phyloP scores from a whole-genome alignment of 2,797 vertebrate species.

The Pempheris klunzingeri region DNA sequence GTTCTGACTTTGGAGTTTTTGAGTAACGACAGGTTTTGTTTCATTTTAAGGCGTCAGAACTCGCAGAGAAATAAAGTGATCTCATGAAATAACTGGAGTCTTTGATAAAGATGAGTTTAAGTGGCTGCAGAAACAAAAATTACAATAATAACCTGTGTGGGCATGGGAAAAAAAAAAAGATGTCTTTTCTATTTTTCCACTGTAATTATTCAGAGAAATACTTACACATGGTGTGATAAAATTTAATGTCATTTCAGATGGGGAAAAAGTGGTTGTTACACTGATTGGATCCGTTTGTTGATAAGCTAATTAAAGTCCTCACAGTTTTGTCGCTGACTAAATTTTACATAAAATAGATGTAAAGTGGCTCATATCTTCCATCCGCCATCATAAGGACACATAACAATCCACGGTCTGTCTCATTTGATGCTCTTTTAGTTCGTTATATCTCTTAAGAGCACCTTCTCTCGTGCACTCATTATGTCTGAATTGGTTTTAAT shows the following conservation, averaged over 20 bases:
- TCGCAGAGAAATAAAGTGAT: slow-evolving; percentile 29
- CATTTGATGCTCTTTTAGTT: slow-evolving; percentile 9
- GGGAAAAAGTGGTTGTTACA: slow-evolving; percentile 12
- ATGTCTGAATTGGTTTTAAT: background rate
- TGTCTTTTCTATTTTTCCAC: slow-evolving; percentile 8
- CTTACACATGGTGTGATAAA: slow-evolving; percentile 21
- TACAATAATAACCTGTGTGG: slow-evolving; percentile 13
- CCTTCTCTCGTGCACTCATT: slow-evolving; percentile 15
- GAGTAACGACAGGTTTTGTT: slow-evolving; percentile 40
- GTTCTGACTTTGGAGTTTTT: slow-evolving; percentile 30
- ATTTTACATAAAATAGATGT: slow-evolving; percentile 17
- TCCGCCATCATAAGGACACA: slow-evolving; percentile 7
- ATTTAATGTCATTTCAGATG: slow-evolving; percentile 44
- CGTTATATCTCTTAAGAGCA: slow-evolving; percentile 18
- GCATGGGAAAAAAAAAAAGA: background rate
- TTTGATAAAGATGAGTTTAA: slow-evolving; percentile 35
- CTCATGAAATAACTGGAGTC: slow-evolving; percentile 30
- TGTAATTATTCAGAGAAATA: slow-evolving; percentile 39
- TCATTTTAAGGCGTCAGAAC: slow-evolving; percentile 10
- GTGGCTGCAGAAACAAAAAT: slow-evolving; percentile 31
- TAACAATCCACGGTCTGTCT: background rate
- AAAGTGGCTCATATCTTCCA: slow-evolving; percentile 23
- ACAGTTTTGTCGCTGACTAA: slow-evolving; percentile 16
- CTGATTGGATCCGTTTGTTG: slow-evolving; percentile 31
- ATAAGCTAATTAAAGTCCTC: slow-evolving; percentile 45